Evolutionary conservation across 2,797 vertebrate species (phyloP), one percentile per base, ranked within the genome.

Genomic region (Nannoperca australis): DNA sequence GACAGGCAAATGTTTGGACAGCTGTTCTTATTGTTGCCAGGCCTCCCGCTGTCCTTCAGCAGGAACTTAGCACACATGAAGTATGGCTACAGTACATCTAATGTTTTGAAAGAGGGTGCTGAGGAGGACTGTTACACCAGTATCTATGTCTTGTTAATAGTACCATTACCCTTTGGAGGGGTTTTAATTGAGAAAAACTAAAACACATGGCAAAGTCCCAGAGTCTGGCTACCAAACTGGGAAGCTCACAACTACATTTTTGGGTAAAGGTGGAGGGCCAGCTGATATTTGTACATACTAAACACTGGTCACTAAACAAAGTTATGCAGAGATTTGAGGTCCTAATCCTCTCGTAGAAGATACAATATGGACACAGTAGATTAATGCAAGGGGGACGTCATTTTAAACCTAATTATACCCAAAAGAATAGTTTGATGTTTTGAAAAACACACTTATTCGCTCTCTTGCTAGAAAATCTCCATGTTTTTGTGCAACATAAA

Each of bases 1-100:
- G 78, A 54, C 20, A 53, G 85, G 76, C 82, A 93, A 93, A 93
- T 90, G 89, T 93, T 94, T 93, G 85, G 86, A 89, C 92, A 94
- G 93, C 91, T 94, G 92, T 76, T 79, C 74, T 82, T 73, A 86
- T 82, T 91, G 91, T 92, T 87, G 69, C 82, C 70, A 68, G 63
- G 80, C 69, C 68, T 78, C 68, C 50, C 20, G 22, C 70, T 75
- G 62, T 86, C 83, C 73, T 72, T 81, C 50, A 64, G 66, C 67
- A 74, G 84, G 63, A 68, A 58, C 77, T 73, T 6, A 79, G 71
- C 51, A 83, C 78, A 85, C 63, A 79, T 79, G 79, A 76, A 83
- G 76, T 85, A 59, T 20, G 42, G 36, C 67, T 59, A 76, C 54
- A 82, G 70, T 63, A 47, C 40, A 71, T 50, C 50, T 68, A 45